phyloP scores from a whole-genome alignment of 1,140 invertebrate species.

The Drosophila neocordata region DNA sequence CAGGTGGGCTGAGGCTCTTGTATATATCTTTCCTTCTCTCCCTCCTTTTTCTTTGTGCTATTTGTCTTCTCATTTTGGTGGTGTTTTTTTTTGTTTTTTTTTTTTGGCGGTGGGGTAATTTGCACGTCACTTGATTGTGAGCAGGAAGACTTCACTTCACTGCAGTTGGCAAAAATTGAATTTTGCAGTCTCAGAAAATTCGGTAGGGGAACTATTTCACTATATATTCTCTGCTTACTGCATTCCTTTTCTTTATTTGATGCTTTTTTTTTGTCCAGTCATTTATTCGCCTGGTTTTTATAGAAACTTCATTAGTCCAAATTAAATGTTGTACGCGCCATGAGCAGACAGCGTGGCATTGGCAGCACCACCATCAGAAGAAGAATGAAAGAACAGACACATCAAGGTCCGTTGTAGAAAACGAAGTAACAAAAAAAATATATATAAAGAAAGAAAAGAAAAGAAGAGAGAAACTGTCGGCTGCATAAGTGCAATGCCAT shows the following conservation, averaged over 20 bases:
- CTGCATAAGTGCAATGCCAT: conserved; percentile 20
- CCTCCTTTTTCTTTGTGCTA: not conserved
- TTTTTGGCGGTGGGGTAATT: conserved; percentile 49
- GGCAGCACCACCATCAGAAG: conserved; percentile 18
- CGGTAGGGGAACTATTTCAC: conserved; percentile 9
- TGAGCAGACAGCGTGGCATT: conserved; percentile 71
- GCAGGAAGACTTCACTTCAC: conserved; percentile 61
- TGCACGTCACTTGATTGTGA: conserved; percentile 72
- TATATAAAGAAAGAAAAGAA: not conserved
- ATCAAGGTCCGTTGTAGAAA: conserved; percentile 3
- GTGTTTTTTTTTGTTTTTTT: not conserved
- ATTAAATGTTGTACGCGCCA: conserved; percentile 71
- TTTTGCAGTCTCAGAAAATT: conserved; percentile 17
- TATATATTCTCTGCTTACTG: conserved; percentile 9
- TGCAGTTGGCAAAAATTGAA: conserved; percentile 48
- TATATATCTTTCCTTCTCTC: not conserved
- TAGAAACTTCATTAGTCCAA: conserved; percentile 76
- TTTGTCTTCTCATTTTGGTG: conserved; percentile 29
- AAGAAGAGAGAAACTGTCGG: conserved; percentile 9
- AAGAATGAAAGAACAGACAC: conserved; percentile 10
- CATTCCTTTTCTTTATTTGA: not conserved
- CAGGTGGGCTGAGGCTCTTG: conserved; percentile 47
- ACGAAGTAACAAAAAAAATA: not conserved
- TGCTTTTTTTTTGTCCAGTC: conserved; percentile 15
- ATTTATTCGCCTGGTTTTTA: conserved; percentile 42